Conservation (phyloP, 2,888 invertebrate genomes). For the Drosophila demipolita region DNA sequence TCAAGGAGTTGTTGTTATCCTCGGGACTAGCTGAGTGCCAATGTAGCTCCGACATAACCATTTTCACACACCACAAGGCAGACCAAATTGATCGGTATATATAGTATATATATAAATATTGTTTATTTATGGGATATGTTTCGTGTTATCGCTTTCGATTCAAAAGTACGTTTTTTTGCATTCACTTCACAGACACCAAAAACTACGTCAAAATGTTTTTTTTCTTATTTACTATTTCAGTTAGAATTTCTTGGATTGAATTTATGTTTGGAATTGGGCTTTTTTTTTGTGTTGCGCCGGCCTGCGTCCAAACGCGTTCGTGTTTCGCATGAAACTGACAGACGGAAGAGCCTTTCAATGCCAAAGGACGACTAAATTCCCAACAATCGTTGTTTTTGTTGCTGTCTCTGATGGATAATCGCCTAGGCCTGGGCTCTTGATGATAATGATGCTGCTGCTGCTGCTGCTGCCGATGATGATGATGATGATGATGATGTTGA, state of each 20-base stretch:
- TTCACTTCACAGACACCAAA: neutral
- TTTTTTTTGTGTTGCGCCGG: slow-evolving; percentile 50
- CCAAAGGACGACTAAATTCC: slow-evolving; percentile 67
- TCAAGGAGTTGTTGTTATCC: slow-evolving; percentile 85
- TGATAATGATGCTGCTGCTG: slow-evolving; percentile 30
- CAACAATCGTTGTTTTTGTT: neutral
- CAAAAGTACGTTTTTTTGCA: neutral
- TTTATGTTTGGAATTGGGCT: slow-evolving; percentile 1
- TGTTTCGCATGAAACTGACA: slow-evolving; percentile 85
- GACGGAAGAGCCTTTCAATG: slow-evolving; percentile 50
- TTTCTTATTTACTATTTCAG: slow-evolving; percentile 21
- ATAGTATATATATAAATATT: slow-evolving; percentile 16
- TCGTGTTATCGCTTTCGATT: neutral
- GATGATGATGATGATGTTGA: slow-evolving; percentile 31
- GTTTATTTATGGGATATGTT: slow-evolving; percentile 6
- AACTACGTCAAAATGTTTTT: slow-evolving; percentile 9
- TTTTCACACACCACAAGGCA: slow-evolving; percentile 74
- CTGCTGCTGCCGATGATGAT: slow-evolving; percentile 23
- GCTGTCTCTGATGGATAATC: slow-evolving; percentile 56
- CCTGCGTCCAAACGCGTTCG: slow-evolving; percentile 82
- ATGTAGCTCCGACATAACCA: slow-evolving; percentile 85
- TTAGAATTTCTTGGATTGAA: neutral
- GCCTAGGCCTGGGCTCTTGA: slow-evolving; percentile 57
- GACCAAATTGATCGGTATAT: slow-evolving; percentile 12
- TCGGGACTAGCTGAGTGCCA: slow-evolving; percentile 84